phyloP scores from a whole-genome alignment of 2,888 invertebrate species.

The Dynastes maya region DNA sequence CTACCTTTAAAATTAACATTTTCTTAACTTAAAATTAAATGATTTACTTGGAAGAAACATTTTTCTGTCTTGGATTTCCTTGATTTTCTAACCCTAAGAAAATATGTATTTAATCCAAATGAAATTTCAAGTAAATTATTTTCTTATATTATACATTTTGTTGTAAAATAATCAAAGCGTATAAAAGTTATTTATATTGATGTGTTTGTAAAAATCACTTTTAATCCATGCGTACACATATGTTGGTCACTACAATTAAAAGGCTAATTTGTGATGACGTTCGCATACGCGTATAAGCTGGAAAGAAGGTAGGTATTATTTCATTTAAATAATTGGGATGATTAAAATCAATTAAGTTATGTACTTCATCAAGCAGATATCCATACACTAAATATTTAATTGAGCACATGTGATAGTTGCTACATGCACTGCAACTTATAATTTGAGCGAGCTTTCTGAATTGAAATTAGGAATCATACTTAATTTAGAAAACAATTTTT shows the following conservation, averaged over 20 bases:
- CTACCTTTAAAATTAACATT: too few relatives aligned
- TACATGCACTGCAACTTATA: neutral
- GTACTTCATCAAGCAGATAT: conserved; percentile 9
- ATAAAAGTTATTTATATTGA: too few relatives aligned
- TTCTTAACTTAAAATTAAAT: too few relatives aligned
- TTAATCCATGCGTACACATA: neutral
- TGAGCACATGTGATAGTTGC: neutral
- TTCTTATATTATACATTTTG: too few relatives aligned
- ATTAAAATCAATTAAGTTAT: conserved; percentile 37
- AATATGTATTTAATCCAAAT: too few relatives aligned
- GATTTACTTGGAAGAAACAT: too few relatives aligned
- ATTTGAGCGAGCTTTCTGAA: neutral
- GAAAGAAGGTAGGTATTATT: conserved; percentile 19
- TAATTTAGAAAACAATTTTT: too few relatives aligned
- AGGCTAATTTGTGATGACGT: conserved; percentile 22
- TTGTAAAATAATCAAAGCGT: too few relatives aligned
- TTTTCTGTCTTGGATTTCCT: too few relatives aligned
- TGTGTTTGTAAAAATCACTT: neutral
- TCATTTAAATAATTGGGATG: conserved; percentile 35
- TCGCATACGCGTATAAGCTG: neutral
- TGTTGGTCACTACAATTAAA: conserved; percentile 7
- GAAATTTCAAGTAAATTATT: too few relatives aligned
- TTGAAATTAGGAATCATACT: too few relatives aligned
- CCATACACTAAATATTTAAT: conserved; percentile 7
- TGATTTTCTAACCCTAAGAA: too few relatives aligned